phyloP scores from a whole-genome alignment of 2,797 vertebrate genomes.

The Buceros bicornis region DNA sequence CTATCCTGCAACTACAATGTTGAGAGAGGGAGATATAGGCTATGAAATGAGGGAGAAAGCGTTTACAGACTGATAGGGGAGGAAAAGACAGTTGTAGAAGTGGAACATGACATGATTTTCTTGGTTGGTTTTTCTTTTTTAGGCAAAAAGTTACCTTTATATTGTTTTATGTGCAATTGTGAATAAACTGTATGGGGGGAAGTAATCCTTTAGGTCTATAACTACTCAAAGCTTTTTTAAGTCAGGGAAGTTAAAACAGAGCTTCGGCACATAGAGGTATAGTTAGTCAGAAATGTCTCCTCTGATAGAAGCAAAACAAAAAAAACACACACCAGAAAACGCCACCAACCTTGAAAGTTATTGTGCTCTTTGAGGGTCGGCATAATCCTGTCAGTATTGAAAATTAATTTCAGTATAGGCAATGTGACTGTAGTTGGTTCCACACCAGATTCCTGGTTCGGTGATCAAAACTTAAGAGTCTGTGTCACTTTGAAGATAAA shows the following conservation, averaged over 20 bases:
- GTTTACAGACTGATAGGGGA: not conserved
- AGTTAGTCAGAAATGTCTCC: conserved; percentile 16
- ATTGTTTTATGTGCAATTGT: not conserved
- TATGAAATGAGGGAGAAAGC: not conserved
- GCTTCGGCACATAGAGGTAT: not conserved
- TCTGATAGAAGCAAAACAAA: conserved; percentile 8
- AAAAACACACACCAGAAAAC: not conserved
- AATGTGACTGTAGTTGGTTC: conserved; percentile 32
- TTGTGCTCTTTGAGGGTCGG: conserved; percentile 47
- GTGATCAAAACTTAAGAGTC: conserved; percentile 61
- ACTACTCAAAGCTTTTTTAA: not conserved
- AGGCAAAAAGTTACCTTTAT: not conserved
- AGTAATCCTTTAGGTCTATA: not conserved
- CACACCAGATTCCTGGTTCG: conserved; percentile 47
- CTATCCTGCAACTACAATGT: not conserved
- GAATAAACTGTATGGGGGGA: not conserved
- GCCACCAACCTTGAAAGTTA: conserved; percentile 18
- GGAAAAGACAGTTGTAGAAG: not conserved
- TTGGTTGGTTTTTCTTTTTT: not conserved
- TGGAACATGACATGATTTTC: not conserved
- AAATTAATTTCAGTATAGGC: conserved; percentile 38
- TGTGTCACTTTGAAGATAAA: conserved; percentile 78
- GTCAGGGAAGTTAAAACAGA: not conserved
- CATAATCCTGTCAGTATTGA: conserved; percentile 55
- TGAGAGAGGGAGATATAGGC: not conserved